Evolutionary conservation across 2,888 invertebrate species (phyloP), one percentile per base, ranked within the genome.

Genomic region (Machimus atricapillus): DNA sequence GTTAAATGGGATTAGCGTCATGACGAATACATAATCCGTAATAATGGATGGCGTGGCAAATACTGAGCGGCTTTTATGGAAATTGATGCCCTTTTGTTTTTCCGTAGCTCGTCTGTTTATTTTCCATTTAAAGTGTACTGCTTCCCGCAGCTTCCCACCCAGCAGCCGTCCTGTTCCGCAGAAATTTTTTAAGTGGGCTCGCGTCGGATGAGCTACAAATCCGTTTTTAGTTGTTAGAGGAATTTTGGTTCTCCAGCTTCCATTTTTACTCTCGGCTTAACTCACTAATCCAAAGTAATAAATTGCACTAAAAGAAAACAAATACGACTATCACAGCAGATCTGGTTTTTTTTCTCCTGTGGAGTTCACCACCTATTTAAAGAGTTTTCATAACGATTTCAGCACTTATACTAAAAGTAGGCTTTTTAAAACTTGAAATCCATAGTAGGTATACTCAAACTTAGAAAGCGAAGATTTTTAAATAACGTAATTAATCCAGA

Each of bases 1-100:
- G 81, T 81, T 81, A 81, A 40, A 81, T 56, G 34, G 81, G 43
- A 52, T 81, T 81, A 81, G 19, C 16, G 27, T 46, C 81, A 56
- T 81, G 81, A 52, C 52, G 52, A 27, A 81, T 52, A 43, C 31
- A 52, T 81, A 81, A 81, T 52, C 78, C 81, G 81, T 27, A 27
- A 43, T 81, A 81, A 81, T 78, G 78, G 78, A 78, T 78, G 78
- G 78, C 78, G 66, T 66, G 66, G 66, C 66, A 66, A 66, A 66
- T 66, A 66, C 66, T 66, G 66, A 27, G 66, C 66, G 27, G 66
- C 66, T 66, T 66, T 66, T 66, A 66, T 66, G 66, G 66, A 66
- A 66, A 66, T 66, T 66, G 66, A 66, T 66, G 66, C 66, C 66
- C 66, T 66, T 66, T 66, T 66, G 66, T 66, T 66, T 66, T 66